Conservation (phyloP, 2,888 invertebrate genomes). For the Orthosia cruda region DNA sequence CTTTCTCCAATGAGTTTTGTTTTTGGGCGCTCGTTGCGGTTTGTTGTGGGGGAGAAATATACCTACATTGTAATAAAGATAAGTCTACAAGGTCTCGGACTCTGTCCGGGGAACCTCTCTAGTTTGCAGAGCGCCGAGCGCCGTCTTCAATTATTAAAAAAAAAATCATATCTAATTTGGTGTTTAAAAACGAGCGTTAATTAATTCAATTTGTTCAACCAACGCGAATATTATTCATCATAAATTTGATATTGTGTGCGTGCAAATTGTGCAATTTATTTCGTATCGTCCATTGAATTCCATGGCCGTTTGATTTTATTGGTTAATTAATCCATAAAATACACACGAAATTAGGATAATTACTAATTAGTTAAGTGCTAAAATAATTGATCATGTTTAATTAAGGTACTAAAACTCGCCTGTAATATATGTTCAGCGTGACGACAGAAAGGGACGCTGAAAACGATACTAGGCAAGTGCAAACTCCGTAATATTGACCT, state of each 20-base stretch:
- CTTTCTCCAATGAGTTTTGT: too few relatives aligned
- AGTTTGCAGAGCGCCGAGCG: too few relatives aligned
- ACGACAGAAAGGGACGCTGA: conserved; percentile 96
- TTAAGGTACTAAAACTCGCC: conserved; percentile 82
- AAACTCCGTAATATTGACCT: conserved; percentile 96
- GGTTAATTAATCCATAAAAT: conserved; percentile 20
- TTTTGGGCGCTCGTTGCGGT: too few relatives aligned
- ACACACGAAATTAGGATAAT: not conserved
- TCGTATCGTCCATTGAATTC: conserved; percentile 55
- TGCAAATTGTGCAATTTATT: conserved; percentile 60
- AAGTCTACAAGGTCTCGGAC: too few relatives aligned
- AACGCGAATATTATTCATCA: conserved; percentile 56
- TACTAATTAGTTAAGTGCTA: conserved; percentile 8
- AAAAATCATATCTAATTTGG: conserved; percentile 50
- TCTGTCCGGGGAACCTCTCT: too few relatives aligned
- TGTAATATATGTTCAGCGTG: conserved; percentile 96
- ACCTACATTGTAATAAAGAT: too few relatives aligned
- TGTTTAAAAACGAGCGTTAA: conserved; percentile 41
- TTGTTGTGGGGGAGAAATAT: too few relatives aligned
- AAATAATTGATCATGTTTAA: conserved; percentile 12
- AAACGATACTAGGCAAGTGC: conserved; percentile 96
- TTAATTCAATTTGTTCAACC: conserved; percentile 45
- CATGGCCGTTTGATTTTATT: conserved; percentile 46
- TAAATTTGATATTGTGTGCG: conserved; percentile 52
- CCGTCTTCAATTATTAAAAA: too few relatives aligned